Evolutionary conservation across 2,888 invertebrate genomes (phyloP).

Genomic region (Caenorhabditis sulstoni): DNA sequence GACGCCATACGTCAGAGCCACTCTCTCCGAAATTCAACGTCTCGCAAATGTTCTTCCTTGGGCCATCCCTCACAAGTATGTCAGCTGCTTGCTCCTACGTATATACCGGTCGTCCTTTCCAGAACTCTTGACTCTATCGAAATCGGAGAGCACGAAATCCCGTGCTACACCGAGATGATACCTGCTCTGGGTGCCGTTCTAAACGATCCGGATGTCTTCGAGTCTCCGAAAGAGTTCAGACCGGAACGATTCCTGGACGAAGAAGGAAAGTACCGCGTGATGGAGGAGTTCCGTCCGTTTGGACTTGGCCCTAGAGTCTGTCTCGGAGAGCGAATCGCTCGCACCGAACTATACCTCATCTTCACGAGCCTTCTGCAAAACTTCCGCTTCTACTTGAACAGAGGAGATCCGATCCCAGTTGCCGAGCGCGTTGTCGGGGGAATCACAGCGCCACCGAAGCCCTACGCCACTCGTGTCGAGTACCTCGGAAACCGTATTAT

Average conservation of each 20-base stretch:
- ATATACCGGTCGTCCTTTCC: conserved; percentile 15
- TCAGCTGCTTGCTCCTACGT: too few relatives aligned
- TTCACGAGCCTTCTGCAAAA: conserved; percentile 72
- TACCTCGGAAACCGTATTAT: conserved; percentile 26
- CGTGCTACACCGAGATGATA: conserved; percentile 69
- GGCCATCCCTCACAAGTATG: conserved; percentile 76
- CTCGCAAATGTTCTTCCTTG: conserved; percentile 79
- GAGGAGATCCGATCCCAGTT: conserved; percentile 50
- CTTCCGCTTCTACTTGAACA: conserved; percentile 66
- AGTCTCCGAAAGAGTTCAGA: conserved; percentile 67
- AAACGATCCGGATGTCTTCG: conserved; percentile 65
- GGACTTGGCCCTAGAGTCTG: conserved; percentile 66
- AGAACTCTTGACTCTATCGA: conserved; percentile 39
- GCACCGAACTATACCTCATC: conserved; percentile 72
- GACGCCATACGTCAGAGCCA: conserved; percentile 72
- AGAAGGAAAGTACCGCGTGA: conserved; percentile 44
- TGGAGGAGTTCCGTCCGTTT: conserved; percentile 64
- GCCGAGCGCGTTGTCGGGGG: conserved; percentile 52
- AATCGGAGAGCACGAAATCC: conserved; percentile 61
- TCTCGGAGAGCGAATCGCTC: conserved; percentile 73
- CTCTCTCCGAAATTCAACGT: conserved; percentile 76
- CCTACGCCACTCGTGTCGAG: conserved; percentile 43
- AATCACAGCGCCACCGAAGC: conserved; percentile 57
- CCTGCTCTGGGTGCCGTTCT: conserved; percentile 70
- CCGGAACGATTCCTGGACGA: conserved; percentile 68